Conservation (phyloP, 2,797 vertebrate species). For the Yasuhikotakia modesta region DNA sequence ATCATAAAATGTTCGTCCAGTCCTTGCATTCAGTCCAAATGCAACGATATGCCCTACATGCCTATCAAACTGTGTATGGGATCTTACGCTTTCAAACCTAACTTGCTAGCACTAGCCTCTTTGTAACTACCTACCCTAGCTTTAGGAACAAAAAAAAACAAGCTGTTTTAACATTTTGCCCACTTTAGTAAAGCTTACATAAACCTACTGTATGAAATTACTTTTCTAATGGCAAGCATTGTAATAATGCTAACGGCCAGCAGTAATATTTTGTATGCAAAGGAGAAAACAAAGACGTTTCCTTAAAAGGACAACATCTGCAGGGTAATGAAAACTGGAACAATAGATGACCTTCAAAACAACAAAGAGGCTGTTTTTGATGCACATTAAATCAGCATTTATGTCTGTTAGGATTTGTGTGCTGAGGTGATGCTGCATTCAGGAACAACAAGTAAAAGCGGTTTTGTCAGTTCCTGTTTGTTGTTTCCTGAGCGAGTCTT, state of each 20-base stretch:
- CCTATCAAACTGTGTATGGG: too few relatives aligned
- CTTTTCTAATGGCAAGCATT: background rate
- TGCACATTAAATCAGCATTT: conserved; percentile 24
- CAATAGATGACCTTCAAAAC: conserved; percentile 29
- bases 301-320: background rate
- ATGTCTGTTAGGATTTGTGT: conserved; percentile 7
- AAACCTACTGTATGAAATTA: background rate
- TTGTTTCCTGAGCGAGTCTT: background rate
- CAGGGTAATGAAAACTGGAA: conserved; percentile 11
- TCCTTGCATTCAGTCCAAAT: too few relatives aligned
- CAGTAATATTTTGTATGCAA: conserved; percentile 14
- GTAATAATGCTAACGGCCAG: background rate
- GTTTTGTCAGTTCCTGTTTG: conserved; percentile 19
- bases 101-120: too few relatives aligned
- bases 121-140: too few relatives aligned
- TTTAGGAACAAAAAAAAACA: background rate
- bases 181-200: background rate
- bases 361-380: conserved; percentile 10
- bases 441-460: background rate
- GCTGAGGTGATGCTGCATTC: background rate
- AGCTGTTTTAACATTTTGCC: too few relatives aligned
- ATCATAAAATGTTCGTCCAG: too few relatives aligned
- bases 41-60: too few relatives aligned
- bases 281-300: conserved; percentile 3
- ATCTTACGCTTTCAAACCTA: too few relatives aligned